A percentile compares a stretch with the other conserved stretches of the same genome.
Conservation (phyloP, 2,888 invertebrate genomes). For the Nomada ruficornis region DNA sequence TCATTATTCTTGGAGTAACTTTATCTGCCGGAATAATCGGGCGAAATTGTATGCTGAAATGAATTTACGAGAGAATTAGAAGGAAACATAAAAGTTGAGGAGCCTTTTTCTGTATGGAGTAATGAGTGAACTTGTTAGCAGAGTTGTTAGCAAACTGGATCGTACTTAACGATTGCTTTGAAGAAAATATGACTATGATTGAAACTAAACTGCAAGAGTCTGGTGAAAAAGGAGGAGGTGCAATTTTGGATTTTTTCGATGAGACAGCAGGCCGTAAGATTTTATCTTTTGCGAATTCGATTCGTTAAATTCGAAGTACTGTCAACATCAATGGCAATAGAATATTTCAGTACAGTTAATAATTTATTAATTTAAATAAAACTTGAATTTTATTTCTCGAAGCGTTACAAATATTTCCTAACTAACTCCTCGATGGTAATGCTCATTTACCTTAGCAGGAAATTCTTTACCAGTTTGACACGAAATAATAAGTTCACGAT, state of each 20-base stretch:
- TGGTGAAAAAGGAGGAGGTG: neutral
- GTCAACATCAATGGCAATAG: neutral
- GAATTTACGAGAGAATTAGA: neutral
- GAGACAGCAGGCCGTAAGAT: neutral
- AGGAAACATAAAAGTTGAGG: neutral
- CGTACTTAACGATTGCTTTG: neutral
- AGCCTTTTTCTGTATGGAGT: constrained; percentile 1
- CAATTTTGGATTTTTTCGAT: neutral
- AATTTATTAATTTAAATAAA: too few relatives aligned
- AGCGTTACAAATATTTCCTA: neutral
- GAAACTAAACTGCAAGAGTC: neutral
- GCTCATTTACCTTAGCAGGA: neutral
- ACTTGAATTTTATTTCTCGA: too few relatives aligned
- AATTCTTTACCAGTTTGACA: too few relatives aligned
- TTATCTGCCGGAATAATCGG: neutral
- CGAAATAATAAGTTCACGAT: too few relatives aligned
- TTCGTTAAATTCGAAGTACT: neutral
- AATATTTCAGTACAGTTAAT: neutral
- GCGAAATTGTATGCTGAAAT: neutral
- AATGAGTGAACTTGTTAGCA: neutral
- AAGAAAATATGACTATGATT: neutral
- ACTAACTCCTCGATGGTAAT: neutral
- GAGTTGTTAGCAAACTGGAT: neutral
- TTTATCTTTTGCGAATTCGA: neutral
- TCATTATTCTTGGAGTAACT: neutral